Base-by-base conservation (phyloP, 2,113 vertebrate species). In the Burhinus bistriatus region DNA sequence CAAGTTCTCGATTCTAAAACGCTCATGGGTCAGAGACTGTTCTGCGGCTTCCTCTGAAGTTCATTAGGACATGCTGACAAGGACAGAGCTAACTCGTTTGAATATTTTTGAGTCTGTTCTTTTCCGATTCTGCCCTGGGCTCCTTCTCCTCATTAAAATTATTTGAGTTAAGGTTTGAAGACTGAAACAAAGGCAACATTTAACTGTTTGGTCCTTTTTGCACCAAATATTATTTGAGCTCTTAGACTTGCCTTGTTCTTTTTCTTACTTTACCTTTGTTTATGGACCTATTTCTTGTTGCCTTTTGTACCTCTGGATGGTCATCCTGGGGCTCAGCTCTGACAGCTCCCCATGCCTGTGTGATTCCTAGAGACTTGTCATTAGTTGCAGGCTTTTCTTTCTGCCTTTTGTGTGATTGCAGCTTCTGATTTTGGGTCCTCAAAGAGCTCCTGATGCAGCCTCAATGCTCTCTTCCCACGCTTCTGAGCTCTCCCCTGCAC, bases 101-200 rank as follows among this genome's bases (percentile, higher is more conserved):
- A 93, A 65, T 95, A 52, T 77, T 91, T 95, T 61, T 72, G 49
- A 93, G 79, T 59, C 59, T 92, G 36, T 81, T 94, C 49, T 95
- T 88, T 86, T 86, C 76, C 65, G 45, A 81, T 93, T 83, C 68
- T 89, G 96, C 93, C 88, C 71, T 81, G 68, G 85, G 92, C 93
- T 93, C 47, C 68, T 83, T 90, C 30, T 96, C 76, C 85, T 95
- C 94, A 92, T 97, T 96, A 97, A 97, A 95, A 95, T 89, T 93
- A 89, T 86, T 94, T 83, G 40, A 65, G 82, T 85, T 88, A 66
- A 38, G n/a, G 90, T 97, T 90, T 90, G 85, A 95, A 66, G 79
- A 88, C 64, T 75, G 71, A 90, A 92, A 94, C 55, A 94, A 95
- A 95, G 69, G 76, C 71, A 93, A 36, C 82, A 81, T 95, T 90